Base-by-base conservation (phyloP, 2,888 invertebrate genomes). In the Trachelus troglodyta region DNA sequence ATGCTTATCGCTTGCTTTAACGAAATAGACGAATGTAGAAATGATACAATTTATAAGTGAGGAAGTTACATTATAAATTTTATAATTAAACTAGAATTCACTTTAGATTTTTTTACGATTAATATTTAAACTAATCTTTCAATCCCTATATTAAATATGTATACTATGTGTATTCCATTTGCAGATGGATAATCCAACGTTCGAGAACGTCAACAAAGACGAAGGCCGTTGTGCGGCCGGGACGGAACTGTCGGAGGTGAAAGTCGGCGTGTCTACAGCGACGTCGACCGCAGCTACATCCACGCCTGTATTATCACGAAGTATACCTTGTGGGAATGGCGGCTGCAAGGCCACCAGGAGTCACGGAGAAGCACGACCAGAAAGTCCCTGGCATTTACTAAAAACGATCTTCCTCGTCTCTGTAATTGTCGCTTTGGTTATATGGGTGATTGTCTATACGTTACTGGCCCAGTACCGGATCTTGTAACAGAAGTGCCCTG, bases 351-450 rank as follows among this genome's bases (percentile, higher is more conserved):
- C 77, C 69, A 83, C 85, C 75, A 76, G 83, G 34, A 84, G 30
- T 40, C 79, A 81, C 30, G 77, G 69, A 0, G 85, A 86, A 15
- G 80, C 84, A 4, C 78, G 85, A 0, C 82, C 92, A 23, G 92
- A 92, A 80, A 93, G 92, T 80, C 93, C 93, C 0, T 93, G 93
- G 93, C 92, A 93, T 80, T 86, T 85, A 33, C 91, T 92, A 56
- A 93, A 94, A 84, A 93, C 93, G 0, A 89, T 92, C 80, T 92
- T 93, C 83, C 90, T 93, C 77, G 82, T 93, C 68, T 89, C 90
- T 23, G 90, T 92, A 31, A 91, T 93, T 81, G 88, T 90, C 75
- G 89, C 92, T 0, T 89, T 93, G 15, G 82, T 92, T 73, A 76
- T 93, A 11, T 93, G 93, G 93, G 89, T 93, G 68, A 87, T 93